Evolutionary conservation across 2,888 invertebrate genomes (phyloP), one percentile per base, ranked within the genome.

Genomic region (Pachycephus smyrnensis): DNA sequence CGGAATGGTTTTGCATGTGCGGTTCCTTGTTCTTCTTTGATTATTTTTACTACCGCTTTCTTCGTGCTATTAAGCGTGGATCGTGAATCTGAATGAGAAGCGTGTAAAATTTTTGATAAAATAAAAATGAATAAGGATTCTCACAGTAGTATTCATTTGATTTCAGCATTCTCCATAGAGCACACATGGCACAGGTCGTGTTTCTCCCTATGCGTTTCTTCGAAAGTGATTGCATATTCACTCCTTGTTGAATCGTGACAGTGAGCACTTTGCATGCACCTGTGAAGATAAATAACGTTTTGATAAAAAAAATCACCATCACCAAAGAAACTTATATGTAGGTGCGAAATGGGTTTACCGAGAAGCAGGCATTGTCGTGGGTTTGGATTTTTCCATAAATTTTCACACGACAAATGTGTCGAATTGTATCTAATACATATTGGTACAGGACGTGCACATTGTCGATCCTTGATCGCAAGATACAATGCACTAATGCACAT

Each of bases 401-500:
- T 55, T 55, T 55, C 55, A 55, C 23, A 55, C 40, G 40, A 1
- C 55, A 55, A 55, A 23, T 55, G 55, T 55, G 9, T 23, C 23
- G 9, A 55, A 55, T 55, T 55, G 9, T 55, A 23, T 55, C 55
- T 15, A 55, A 55, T 55, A 23, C 55, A 55, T 55, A 40, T 40
- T 40, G 40, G 55, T 55, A 55, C 6, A 55, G 9, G 55, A 55
- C 23, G 55, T 23, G 55, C 55, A 55, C 55, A 9, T 55, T 55
- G 55, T 55, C 23, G 55, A 55, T 55, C 55, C 6, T 55, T 9
- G 55, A 55, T 55, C 55, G 55, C 15, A 23, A 55, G 55, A 55
- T 23, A 6, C 55, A 55, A 77, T 78, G 80, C 77, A 75, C 79
- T 81, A 81, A 82, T 79, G 82, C 80, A 81, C 83, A 78, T 84